Evolutionary conservation across 2,113 vertebrate genomes (phyloP), one percentile per base, ranked within the genome.

Genomic region (Ammodytes dubius): DNA sequence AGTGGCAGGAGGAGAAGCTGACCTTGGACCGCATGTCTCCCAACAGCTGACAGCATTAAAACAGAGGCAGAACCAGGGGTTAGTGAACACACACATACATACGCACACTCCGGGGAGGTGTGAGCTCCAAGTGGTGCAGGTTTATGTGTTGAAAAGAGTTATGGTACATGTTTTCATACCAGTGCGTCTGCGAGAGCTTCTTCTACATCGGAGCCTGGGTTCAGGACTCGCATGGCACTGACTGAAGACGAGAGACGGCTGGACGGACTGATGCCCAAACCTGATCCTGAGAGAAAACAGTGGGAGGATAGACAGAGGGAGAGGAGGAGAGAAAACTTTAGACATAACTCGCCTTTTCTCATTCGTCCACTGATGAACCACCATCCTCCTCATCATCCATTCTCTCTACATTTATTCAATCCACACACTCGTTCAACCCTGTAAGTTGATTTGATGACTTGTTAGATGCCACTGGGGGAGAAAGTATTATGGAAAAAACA

Each of bases 11-110:
- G 72, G 75, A 79, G 78, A 78, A 53, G 94, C 97, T 96, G 97
- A 99, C 98, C 97, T 99, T 99, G 88, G 96, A 98, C 93, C 97
- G 96, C 92, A 97, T 97, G 96, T 99, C 98, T 97, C 98, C 97
- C 96, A 99, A 97, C 95, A 99, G 97, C 97, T 99, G 98, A 97
- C 93, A 96, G 97, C 98, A 92, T 96, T 96, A 94, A 96, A 96
- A 93, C 91, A 93, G 92, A 93, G 90, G 93, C 84, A 88, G 88
- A 93, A 94, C 54, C 78, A 84, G 61, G 73, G 86, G 86, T 95
- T 93, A 93, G 91, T 89, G 68, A 81, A 84, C 68, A 70, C 40
- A 60, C 19, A 71, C 67, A 70, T 19, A 82, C 74, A 77, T 69
- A 69, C 42, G 75, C 61, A 70, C 84, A 88, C 35, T 70, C 52